Conservation (phyloP, 2,797 vertebrate genomes). For the Chaetodon trifasciatus region DNA sequence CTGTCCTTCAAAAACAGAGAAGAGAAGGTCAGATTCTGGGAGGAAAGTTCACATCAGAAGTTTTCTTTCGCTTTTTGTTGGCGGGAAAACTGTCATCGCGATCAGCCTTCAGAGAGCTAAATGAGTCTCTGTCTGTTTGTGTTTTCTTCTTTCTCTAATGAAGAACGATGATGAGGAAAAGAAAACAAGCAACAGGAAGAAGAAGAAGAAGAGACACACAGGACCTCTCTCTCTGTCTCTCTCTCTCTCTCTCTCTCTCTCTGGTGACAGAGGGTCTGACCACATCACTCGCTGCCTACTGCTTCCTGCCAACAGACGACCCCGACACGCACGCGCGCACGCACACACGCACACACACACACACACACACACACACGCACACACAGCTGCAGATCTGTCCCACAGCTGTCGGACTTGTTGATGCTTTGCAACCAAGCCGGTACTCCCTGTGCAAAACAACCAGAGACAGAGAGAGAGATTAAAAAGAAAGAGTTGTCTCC, state of each 20-base stretch:
- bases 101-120: constrained; percentile 18
- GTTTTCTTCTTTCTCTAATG: constrained; percentile 49
- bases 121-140: constrained; percentile 14
- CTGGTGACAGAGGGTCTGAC: constrained; percentile 92
- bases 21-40: too few species aligned
- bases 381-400: constrained; percentile 81
- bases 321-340: constrained; percentile 61
- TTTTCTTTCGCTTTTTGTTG: too few species aligned
- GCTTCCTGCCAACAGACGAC: constrained; percentile 87
- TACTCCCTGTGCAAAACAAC: constrained; percentile 66
- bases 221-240: constrained; percentile 67
- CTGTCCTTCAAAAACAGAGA: too few species aligned
- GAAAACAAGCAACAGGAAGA: constrained; percentile 73
- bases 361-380: constrained; percentile 17
- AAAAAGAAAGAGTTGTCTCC: neutral
- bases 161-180: constrained; percentile 70
- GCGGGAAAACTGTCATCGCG: constrained; percentile 7
- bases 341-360: constrained; percentile 55
- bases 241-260: constrained; percentile 81
- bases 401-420: constrained; percentile 83
- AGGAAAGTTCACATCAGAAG: too few species aligned
- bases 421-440: constrained; percentile 59
- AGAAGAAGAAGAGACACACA: constrained; percentile 37
- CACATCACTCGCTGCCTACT: constrained; percentile 94
- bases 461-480: constrained; percentile 13